Percentiles rank a stretch among this genome's conserved stretches.
phyloP scores from a whole-genome alignment of 1,140 invertebrate species.

The Coelopa frigida region DNA sequence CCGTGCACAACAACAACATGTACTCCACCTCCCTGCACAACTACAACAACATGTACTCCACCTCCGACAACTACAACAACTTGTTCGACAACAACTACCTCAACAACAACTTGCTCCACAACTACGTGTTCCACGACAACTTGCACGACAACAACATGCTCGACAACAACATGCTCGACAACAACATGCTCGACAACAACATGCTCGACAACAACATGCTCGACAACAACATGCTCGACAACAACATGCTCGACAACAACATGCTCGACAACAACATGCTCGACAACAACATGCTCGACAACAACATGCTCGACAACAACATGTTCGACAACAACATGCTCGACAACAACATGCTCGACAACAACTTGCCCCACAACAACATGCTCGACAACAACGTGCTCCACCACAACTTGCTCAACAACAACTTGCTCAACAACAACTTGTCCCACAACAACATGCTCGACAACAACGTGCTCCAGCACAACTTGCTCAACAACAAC shows the following conservation, averaged over 20 bases:
- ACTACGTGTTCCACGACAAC: slow-evolving; percentile 9
- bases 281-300: background rate
- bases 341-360: background rate
- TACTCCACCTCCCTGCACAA: slow-evolving; percentile 1
- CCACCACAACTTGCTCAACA: slow-evolving; percentile 1
- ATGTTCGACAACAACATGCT: background rate
- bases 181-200: slow-evolving; percentile 14
- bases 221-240: background rate
- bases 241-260: background rate
- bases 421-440: background rate
- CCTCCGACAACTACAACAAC: slow-evolving; percentile 1
- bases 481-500: background rate
- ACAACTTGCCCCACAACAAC: background rate
- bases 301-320: background rate
- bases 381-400: background rate
- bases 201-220: slow-evolving; percentile 1
- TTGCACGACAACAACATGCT: slow-evolving; percentile 4
- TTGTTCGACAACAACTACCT: slow-evolving; percentile 2
- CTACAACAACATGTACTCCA: slow-evolving; percentile 10
- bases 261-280: background rate
- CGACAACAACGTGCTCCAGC: background rate
- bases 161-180: slow-evolving; percentile 5
- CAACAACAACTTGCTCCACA: background rate
- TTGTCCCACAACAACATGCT: background rate
- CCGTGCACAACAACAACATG: slow-evolving; percentile 5